phyloP scores from a whole-genome alignment of 92 coral and sea anemone species.

The Scolanthus callimorphus region DNA sequence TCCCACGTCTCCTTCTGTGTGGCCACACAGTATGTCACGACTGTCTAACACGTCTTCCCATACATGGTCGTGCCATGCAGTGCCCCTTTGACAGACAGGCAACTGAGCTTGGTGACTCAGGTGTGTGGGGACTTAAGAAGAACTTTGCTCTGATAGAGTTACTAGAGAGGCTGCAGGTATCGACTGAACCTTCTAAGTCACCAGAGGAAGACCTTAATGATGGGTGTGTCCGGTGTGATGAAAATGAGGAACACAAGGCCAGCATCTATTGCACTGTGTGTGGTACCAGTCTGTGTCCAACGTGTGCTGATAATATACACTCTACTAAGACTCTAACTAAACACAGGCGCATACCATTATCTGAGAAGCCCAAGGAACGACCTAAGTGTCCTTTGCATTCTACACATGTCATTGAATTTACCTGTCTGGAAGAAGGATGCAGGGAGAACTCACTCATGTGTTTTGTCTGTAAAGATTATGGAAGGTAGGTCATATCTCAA shows the following conservation, averaged over 20 bases:
- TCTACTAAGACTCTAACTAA: constrained; percentile 91
- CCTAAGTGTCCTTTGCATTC: constrained; percentile 87
- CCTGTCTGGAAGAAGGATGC: constrained; percentile 92
- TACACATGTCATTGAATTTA: constrained; percentile 90
- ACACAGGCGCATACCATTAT: constrained; percentile 86
- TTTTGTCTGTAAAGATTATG: constrained; percentile 95
- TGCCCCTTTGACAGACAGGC: constrained; percentile 98
- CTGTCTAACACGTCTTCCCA: constrained; percentile 86
- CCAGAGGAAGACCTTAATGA: constrained; percentile 56
- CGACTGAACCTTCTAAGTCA: constrained; percentile 61
- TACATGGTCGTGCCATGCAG: constrained; percentile 67
- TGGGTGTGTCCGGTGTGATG: constrained; percentile 85
- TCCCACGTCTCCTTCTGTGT: constrained; percentile 89
- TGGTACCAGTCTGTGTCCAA: constrained; percentile 68
- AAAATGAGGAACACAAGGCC: constrained; percentile 93
- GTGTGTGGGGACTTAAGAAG: constrained; percentile 98
- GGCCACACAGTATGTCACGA: constrained; percentile 99
- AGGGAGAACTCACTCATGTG: constrained; percentile 91
- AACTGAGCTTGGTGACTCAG: constrained; percentile 95
- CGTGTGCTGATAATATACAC: constrained; percentile 88
- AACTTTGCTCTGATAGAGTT: constrained; percentile 95
- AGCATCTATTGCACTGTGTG: constrained; percentile 88
- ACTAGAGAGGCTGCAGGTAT: constrained; percentile 76
- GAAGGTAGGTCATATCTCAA: too few species aligned
- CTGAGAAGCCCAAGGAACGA: constrained; percentile 90